A percentile compares a stretch with the other conserved stretches of the same genome.
Conservation (phyloP, 2,113 vertebrate species). For the Procavia capensis region DNA sequence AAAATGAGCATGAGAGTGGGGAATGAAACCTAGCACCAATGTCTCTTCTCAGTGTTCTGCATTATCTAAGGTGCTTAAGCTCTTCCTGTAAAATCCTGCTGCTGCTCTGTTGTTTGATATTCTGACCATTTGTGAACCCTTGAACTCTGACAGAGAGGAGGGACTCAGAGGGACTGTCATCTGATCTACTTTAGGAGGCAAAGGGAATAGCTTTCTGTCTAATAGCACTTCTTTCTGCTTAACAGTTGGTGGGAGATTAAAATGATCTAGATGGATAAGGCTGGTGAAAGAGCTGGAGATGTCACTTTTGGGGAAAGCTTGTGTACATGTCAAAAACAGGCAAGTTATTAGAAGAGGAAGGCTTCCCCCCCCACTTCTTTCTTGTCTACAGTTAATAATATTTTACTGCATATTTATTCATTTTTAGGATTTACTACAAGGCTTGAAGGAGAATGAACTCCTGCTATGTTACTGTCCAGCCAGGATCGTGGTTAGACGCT, state of each 20-base stretch:
- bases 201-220: constrained; percentile 88
- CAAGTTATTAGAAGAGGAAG: constrained; percentile 79
- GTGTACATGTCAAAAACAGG: constrained; percentile 84
- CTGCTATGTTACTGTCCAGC: constrained; percentile 91
- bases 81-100: constrained; percentile 82
- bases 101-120: constrained; percentile 84
- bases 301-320: constrained; percentile 83
- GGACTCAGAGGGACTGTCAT: constrained; percentile 87
- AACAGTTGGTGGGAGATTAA: constrained; percentile 96
- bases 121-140: constrained; percentile 89
- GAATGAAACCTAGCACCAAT: constrained; percentile 56
- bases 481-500: constrained; percentile 92
- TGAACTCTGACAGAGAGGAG: constrained; percentile 88
- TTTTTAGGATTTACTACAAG: constrained; percentile 87
- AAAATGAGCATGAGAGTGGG: constrained; percentile 47
- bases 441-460: constrained; percentile 90
- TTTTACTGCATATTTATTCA: constrained; percentile 79
- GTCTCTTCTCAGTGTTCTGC: constrained; percentile 58
- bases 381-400: constrained; percentile 67
- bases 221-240: constrained; percentile 90
- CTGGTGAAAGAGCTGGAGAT: constrained; percentile 90
- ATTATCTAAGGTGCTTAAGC: constrained; percentile 83
- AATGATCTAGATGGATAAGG: constrained; percentile 90
- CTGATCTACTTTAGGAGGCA: constrained; percentile 87
- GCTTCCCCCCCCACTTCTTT: constrained; percentile 56